These are phyloP conservation scores for Sciurus niger DNA, from an alignment of 2,113 vertebrate species.

Conservation along the genomic window DNA sequence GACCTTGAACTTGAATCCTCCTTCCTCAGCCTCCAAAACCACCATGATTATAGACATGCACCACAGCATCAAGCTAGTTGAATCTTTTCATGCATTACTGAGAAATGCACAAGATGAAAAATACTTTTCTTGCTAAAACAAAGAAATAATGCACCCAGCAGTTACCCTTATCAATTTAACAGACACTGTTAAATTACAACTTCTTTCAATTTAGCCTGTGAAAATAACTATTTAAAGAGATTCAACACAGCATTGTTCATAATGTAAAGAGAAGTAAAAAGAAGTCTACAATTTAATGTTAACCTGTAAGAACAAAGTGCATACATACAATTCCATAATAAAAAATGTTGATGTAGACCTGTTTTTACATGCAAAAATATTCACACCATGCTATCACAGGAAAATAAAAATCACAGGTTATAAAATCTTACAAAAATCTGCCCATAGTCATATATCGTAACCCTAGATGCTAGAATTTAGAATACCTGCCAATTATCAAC, in stretches of 20 bases:
- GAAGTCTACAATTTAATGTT: neutral
- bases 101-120: slow-evolving; percentile 44
- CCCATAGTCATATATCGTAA: neutral
- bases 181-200: neutral
- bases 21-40: too few relatives aligned
- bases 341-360: neutral
- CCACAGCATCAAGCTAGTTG: too few relatives aligned
- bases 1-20: too few relatives aligned
- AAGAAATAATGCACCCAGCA: neutral
- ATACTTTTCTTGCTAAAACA: neutral
- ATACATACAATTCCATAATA: neutral
- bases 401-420: neutral
- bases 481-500: neutral
- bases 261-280: neutral
- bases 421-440: neutral
- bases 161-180: neutral
- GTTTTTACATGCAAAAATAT: neutral
- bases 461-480: neutral
- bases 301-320: neutral
- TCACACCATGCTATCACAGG: neutral
- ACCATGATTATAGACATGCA: too few relatives aligned
- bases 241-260: neutral
- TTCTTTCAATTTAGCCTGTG: neutral
- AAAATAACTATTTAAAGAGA: slow-evolving; percentile 33
- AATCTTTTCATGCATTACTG: neutral